phyloP scores from a whole-genome alignment of 2,888 invertebrate species.

The Brachynemurus nebulosus region DNA sequence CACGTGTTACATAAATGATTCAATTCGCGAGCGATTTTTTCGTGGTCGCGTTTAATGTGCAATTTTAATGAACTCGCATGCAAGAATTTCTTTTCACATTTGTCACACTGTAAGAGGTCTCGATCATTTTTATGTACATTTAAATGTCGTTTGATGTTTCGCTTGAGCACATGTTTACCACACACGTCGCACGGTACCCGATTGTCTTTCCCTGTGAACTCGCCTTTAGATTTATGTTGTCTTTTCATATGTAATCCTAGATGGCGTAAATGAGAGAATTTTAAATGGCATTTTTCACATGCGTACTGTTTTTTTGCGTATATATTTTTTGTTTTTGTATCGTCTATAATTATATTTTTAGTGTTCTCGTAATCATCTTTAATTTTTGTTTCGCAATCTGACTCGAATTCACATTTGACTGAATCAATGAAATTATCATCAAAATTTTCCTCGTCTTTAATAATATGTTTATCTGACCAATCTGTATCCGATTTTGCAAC shows the following conservation, averaged over 20 bases:
- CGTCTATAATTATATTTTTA: neutral
- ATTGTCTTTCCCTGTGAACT: neutral
- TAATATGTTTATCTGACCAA: no score
- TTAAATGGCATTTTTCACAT: neutral
- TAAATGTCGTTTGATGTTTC: neutral
- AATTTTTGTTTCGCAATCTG: neutral
- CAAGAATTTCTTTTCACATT: slow-evolving; percentile 4
- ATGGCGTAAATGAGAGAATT: no score
- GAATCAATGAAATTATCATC: neutral
- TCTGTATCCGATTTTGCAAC: no score
- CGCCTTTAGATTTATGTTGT: neutral
- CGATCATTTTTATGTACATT: neutral
- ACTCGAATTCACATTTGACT: neutral
- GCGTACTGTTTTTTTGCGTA: neutral
- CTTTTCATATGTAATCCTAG: slow-evolving; percentile 1
- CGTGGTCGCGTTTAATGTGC: neutral
- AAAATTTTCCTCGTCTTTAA: no score
- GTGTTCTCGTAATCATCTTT: neutral
- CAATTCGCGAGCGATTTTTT: neutral
- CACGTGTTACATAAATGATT: neutral
- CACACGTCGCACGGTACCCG: slow-evolving; percentile 3
- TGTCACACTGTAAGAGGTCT: neutral
- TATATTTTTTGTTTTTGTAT: neutral
- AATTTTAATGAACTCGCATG: neutral
- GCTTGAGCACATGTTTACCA: slow-evolving; percentile 3